These are phyloP conservation scores for Spongia lamella DNA, from an alignment of 37 sponge, comb jelly and placozoan species.

Conservation along the genomic window DNA sequence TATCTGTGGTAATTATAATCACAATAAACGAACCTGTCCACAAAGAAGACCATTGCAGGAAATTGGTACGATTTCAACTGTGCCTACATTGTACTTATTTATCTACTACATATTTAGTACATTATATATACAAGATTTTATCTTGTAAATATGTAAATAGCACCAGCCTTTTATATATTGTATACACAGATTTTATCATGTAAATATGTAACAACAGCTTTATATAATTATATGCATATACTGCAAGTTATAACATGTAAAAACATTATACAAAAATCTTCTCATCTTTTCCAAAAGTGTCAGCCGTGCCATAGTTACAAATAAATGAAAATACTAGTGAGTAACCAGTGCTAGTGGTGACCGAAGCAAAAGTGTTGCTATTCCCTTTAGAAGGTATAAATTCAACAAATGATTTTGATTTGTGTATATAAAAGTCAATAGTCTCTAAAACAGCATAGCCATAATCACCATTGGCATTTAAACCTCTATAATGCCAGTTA, in stretches of 20 bases:
- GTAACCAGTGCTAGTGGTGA: neutral
- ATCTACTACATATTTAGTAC: no score
- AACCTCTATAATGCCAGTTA: conserved; percentile 16
- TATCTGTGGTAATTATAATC: neutral
- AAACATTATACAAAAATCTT: neutral
- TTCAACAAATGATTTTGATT: neutral
- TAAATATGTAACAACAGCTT: no score
- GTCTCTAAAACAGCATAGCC: conserved; percentile 11
- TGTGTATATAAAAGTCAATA: conserved; percentile 7
- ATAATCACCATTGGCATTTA: conserved; percentile 25
- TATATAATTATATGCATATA: no score
- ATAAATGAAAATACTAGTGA: conserved; percentile 10
- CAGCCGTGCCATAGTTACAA: neutral
- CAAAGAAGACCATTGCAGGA: no score
- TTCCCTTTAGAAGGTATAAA: neutral
- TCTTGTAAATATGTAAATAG: no score
- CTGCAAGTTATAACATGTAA: neutral
- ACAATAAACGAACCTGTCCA: conserved; percentile 18
- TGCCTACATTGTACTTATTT: no score
- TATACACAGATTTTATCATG: no score
- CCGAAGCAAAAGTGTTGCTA: no score
- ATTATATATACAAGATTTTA: no score
- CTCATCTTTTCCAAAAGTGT: neutral
- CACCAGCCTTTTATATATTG: no score
- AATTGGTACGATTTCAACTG: no score